These are phyloP conservation scores for Tupiocoris notatus DNA, from an alignment of 2,888 invertebrate genomes.

Conservation along the genomic window DNA sequence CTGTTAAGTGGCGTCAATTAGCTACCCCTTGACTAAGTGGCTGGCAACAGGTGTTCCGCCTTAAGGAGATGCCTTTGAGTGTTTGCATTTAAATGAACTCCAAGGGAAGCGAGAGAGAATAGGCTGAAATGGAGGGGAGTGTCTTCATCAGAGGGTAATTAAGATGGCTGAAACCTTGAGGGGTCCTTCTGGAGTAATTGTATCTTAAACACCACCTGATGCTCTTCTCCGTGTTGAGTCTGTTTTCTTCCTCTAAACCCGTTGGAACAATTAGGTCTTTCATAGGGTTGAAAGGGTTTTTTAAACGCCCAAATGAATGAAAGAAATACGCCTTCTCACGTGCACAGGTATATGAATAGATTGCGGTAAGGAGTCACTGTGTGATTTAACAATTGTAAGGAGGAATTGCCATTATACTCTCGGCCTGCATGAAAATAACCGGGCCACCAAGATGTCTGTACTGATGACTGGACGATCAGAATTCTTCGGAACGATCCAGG, in stretches of 20 bases:
- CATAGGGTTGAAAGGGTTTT: neutral
- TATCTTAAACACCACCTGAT: conserved; percentile 39
- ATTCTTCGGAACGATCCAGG: no score
- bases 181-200: conserved; percentile 17
- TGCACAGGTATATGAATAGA: no score
- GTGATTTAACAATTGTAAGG: no score
- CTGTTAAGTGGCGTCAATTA: conserved; percentile 31
- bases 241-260: neutral
- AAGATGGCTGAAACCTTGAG: conserved; percentile 28
- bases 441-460: no score
- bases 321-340: no score
- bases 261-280: conserved; percentile 38
- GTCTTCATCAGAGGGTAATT: conserved; percentile 40
- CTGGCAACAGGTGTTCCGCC: conserved; percentile 36
- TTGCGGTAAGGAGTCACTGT: no score
- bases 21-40: conserved; percentile 17
- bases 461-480: no score
- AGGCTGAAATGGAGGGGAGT: conserved; percentile 16
- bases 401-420: no score
- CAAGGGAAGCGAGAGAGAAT: conserved; percentile 2
- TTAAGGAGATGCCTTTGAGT: neutral
- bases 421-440: no score
- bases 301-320: no score
- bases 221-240: neutral
- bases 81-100: conserved; percentile 38